These are phyloP conservation scores for Microcebus jonahi DNA, from an alignment of 2,113 vertebrate genomes.

Conservation along the genomic window DNA sequence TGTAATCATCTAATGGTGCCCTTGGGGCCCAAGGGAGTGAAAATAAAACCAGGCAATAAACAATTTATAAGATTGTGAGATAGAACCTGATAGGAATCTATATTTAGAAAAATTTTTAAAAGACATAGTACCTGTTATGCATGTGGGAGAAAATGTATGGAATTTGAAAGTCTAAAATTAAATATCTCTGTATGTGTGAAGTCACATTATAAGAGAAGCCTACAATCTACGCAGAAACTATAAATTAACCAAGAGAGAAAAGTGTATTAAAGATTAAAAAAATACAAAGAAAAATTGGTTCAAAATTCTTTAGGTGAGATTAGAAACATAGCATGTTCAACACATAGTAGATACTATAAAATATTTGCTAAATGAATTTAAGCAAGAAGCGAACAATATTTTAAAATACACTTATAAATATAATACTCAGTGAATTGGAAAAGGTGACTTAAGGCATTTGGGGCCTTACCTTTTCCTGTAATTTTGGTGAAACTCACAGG, in stretches of 20 bases:
- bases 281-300: background rate
- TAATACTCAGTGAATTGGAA: background rate
- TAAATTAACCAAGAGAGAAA: background rate
- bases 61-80: background rate
- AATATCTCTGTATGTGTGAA: background rate
- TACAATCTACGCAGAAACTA: background rate
- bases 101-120: background rate
- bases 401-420: background rate
- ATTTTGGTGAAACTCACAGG: constrained; percentile 93
- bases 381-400: background rate
- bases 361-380: background rate
- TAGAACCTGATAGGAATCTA: background rate
- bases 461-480: constrained; percentile 91
- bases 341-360: background rate
- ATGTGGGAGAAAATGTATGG: background rate
- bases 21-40: background rate
- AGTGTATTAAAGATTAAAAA: background rate
- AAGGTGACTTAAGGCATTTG: background rate
- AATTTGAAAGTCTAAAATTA: constrained; percentile 15
- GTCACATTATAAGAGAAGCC: background rate
- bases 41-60: constrained; percentile 41
- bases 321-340: background rate
- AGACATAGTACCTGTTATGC: background rate
- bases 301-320: background rate
- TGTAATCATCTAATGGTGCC: background rate